A percentile compares a stretch with the other conserved stretches of the same genome.
Evolutionary conservation across 2,888 invertebrate genomes (phyloP).

Genomic region (Adela reaumurella): DNA sequence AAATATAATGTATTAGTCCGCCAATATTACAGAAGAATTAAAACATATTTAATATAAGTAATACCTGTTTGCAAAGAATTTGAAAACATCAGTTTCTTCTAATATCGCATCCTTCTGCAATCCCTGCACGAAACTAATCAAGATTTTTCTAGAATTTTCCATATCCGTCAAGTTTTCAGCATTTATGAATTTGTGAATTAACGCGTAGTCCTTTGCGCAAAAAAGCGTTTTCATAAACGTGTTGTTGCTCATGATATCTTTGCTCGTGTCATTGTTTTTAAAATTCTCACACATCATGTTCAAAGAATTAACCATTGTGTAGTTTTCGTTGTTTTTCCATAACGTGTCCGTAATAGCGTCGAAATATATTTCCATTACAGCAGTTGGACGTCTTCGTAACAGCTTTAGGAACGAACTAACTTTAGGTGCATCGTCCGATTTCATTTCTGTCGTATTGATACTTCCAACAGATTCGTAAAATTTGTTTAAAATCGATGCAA

Average conservation of each 20-base stretch:
- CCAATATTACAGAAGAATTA: no score
- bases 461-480: conserved; percentile 21
- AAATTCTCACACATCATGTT: conserved; percentile 24
- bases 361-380: conserved; percentile 31
- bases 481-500: conserved; percentile 30
- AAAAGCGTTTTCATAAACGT: conserved; percentile 26
- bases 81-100: conserved; percentile 19
- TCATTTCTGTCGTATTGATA: conserved; percentile 16
- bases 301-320: conserved; percentile 24
- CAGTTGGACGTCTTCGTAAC: conserved; percentile 30
- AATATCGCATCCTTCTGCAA: conserved; percentile 14
- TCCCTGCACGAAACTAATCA: conserved; percentile 21
- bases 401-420: conserved; percentile 23
- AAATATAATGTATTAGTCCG: no score
- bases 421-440: conserved; percentile 19
- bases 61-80: conserved; percentile 30
- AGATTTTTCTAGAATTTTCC: conserved; percentile 19
- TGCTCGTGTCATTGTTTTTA: conserved; percentile 22
- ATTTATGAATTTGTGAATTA: conserved; percentile 26
- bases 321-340: conserved; percentile 22
- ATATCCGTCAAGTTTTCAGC: conserved; percentile 22
- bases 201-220: conserved; percentile 29
- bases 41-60: no score
- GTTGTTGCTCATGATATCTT: conserved; percentile 25
- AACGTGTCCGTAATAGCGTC: conserved; percentile 33